Evolutionary conservation across 1,140 invertebrate genomes (phyloP).

Genomic region (Trichonephila inaurata): DNA sequence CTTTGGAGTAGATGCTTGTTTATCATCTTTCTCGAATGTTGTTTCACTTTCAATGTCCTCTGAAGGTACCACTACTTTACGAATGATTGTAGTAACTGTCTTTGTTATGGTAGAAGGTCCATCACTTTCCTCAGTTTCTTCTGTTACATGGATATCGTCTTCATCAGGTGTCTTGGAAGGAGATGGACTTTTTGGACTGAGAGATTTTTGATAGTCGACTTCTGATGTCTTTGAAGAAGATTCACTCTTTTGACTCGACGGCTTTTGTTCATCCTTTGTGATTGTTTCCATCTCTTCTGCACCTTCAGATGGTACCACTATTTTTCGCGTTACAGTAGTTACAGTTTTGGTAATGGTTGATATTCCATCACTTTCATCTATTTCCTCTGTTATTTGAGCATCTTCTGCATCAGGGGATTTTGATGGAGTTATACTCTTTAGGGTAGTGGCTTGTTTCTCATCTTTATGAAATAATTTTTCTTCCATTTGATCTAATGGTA

Average conservation of each 20-base stretch:
- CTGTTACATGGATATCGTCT: background rate
- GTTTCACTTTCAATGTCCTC: background rate
- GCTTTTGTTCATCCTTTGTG: background rate
- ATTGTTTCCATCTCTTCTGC: background rate
- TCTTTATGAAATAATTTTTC: background rate
- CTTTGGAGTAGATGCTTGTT: background rate
- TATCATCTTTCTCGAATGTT: background rate
- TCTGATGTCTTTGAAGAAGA: background rate
- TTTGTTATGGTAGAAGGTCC: background rate
- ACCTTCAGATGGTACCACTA: background rate
- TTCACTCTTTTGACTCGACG: too few species aligned
- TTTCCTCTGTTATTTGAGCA: background rate
- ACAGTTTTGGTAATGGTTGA: background rate
- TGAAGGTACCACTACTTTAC: background rate
- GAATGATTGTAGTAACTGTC: background rate
- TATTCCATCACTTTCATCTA: background rate
- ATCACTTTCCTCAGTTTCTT: background rate
- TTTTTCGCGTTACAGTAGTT: background rate
- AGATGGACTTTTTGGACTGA: too few species aligned
- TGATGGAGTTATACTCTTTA: background rate
- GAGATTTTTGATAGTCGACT: too few species aligned
- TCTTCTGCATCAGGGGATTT: background rate
- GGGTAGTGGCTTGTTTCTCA: too few species aligned
- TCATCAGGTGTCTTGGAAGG: background rate
- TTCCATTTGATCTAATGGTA: background rate